Evolutionary conservation across 2,797 vertebrate genomes (phyloP), one percentile per base, ranked within the genome.

Genomic region (Chloroceryle inda): DNA sequence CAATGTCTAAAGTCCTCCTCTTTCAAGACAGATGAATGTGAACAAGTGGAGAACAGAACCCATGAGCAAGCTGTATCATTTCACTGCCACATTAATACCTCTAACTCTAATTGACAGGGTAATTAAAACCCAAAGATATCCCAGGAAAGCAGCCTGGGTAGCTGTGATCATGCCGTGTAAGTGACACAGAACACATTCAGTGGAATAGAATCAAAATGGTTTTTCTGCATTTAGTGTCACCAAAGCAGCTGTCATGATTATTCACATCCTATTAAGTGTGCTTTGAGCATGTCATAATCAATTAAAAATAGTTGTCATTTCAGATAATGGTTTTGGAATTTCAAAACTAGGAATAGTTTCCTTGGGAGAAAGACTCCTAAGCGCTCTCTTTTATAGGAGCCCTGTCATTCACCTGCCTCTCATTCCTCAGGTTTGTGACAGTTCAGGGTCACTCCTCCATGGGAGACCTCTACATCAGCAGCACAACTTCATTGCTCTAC

Each of bases 91-190:
- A 52, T 96, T 95, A 92, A 94, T 88, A 71, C 81, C 33, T 68
- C 84, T 96, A 83, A 96, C 80, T 95, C 59, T 95, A 97, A 91
- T 95, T 97, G 94, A 95, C 95, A 94, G 88, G 75, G 81, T 93
- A 96, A 97, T 96, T 96, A 94, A 90, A 90, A 26, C 27, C 58
- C 80, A 77, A 84, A 84, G 76, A 80, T 81, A 96, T 84, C 67
- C 81, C 81, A 82, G 50, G 79, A 88, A 93, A 89, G 69, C 89
- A 81, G 68, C 45, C 73, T 91, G 59, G 27, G 23, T 84, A 74
- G 73, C 66, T 94, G 85, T 26, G 50, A 76, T 92, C 38, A 33
- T 23, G 45, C 71, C 19, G 2, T 76, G 50, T 80, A 88, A 83
- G 53, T 38, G 29, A 95, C 75, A 84, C 5, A 73, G 44, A 95